Evolutionary conservation across 2,888 invertebrate genomes (phyloP).

Genomic region (Parnassius mnemosyne): DNA sequence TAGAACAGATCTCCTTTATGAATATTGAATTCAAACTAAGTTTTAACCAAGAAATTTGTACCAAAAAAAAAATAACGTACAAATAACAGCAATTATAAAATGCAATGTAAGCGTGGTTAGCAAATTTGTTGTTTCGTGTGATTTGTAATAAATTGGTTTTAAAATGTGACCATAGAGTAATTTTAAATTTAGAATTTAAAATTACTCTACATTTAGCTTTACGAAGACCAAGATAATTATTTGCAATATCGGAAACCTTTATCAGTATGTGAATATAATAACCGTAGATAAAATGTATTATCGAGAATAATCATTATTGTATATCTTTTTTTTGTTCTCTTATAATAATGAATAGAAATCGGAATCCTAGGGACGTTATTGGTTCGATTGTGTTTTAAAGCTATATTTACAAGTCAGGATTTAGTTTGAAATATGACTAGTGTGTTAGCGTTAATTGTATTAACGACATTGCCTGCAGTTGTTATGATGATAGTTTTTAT

Average conservation of each 20-base stretch:
- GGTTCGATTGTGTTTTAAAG: neutral
- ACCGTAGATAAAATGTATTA: conserved; percentile 4
- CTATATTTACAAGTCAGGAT: no score
- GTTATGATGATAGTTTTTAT: conserved; percentile 16
- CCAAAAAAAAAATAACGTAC: no score
- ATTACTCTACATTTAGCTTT: neutral
- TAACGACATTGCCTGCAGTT: conserved; percentile 8
- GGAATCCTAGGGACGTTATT: neutral
- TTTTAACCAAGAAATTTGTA: no score
- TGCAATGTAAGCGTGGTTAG: no score
- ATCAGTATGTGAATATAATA: conserved; percentile 6
- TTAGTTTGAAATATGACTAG: neutral
- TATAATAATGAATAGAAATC: neutral
- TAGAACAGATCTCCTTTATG: no score
- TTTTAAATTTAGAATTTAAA: no score
- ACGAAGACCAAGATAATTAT: neutral
- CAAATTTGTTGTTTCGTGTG: no score
- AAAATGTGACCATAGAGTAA: no score
- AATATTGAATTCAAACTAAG: no score
- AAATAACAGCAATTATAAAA: no score
- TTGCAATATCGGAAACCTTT: conserved; percentile 2
- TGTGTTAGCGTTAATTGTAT: neutral
- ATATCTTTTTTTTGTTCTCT: neutral
- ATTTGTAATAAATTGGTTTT: no score
- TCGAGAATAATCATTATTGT: conserved; percentile 7